A percentile compares a stretch with the other conserved stretches of the same genome.
phyloP scores from a whole-genome alignment of 2,797 vertebrate species.

The Masticophis lateralis region DNA sequence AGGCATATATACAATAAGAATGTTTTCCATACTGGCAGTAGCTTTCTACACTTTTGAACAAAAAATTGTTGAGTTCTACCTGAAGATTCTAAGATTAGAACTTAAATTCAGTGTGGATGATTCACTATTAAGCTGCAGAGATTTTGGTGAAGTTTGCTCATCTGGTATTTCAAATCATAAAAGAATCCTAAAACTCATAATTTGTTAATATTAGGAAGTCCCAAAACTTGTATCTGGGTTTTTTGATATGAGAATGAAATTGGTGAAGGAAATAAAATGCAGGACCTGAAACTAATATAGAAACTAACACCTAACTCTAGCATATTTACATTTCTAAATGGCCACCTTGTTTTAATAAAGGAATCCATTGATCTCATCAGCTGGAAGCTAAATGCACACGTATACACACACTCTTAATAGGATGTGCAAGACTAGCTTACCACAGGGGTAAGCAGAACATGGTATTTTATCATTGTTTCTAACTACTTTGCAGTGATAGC shows the following conservation, averaged over 20 bases:
- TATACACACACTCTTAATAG: background rate
- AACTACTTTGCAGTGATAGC: slow-evolving; percentile 35
- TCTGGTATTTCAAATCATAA: background rate
- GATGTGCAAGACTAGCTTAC: background rate
- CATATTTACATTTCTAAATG: background rate
- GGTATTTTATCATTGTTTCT: slow-evolving; percentile 44
- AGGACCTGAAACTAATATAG: background rate
- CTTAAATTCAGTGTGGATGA: background rate
- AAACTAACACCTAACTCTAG: background rate
- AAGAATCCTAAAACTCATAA: background rate
- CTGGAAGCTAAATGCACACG: background rate
- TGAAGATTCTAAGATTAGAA: background rate
- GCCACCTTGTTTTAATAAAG: slow-evolving; percentile 30
- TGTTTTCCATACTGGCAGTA: background rate
- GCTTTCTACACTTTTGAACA: background rate
- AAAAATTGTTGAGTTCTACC: background rate
- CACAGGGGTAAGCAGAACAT: background rate
- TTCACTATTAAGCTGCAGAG: background rate
- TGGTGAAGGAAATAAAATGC: background rate
- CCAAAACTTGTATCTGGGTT: background rate
- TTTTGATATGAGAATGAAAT: background rate
- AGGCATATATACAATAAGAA: background rate
- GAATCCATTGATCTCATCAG: slow-evolving; percentile 15
- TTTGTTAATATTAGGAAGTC: background rate
- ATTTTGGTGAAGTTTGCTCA: background rate